phyloP scores from a whole-genome alignment of 2,888 invertebrate species.

The Alsophila aescularia region DNA sequence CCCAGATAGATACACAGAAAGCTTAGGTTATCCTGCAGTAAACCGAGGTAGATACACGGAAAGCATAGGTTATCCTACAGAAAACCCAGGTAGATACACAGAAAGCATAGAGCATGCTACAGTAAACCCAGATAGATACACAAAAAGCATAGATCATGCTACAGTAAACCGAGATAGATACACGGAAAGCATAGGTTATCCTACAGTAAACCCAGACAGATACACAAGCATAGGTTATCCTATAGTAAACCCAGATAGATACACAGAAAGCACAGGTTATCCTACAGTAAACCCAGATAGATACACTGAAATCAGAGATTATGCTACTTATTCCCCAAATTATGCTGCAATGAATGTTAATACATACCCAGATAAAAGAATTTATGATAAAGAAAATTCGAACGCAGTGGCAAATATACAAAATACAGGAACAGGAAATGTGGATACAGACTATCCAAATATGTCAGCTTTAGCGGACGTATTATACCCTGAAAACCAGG shows the following conservation, averaged over 20 bases:
- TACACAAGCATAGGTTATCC: neutral
- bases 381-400: neutral
- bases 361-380: neutral
- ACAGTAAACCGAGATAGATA: neutral
- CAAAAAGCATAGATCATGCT: neutral
- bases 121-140: neutral
- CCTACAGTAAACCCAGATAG: neutral
- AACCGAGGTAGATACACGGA: neutral
- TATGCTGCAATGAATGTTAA: neutral
- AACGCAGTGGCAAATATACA: neutral
- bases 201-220: neutral
- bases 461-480: conserved; percentile 33
- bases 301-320: neutral
- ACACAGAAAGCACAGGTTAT: neutral
- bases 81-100: neutral
- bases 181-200: neutral
- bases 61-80: neutral
- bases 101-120: neutral
- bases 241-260: neutral
- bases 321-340: neutral
- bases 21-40: neutral
- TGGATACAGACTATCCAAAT: conserved; percentile 23
- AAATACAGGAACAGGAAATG: neutral
- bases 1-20: neutral
- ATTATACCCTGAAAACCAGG: conserved; percentile 17